Base-by-base conservation (phyloP, 2,888 invertebrate genomes). In the Eudemis profundana region DNA sequence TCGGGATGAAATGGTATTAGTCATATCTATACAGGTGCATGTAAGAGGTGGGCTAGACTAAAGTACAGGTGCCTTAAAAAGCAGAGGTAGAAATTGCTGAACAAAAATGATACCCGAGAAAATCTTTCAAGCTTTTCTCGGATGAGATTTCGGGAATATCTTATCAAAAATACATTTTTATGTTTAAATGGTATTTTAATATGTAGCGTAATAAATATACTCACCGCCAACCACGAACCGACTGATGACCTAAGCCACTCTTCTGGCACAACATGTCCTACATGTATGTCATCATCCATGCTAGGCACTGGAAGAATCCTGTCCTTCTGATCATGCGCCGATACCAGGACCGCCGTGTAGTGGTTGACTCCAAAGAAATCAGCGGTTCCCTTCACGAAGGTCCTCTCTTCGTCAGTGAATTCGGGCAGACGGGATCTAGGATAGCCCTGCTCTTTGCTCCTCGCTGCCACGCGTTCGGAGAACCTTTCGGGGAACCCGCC, bases 301-400 rank as follows among this genome's bases (percentile, higher is more conserved):
- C 84, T 84, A 0, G 85, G 85, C 1, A 80, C 78, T 0, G 72
- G 59, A 4, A n/a, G n/a, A n/a, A n/a, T n/a, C n/a, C n/a, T n/a
- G n/a, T 70, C 47, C 29, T 59, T 73, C 21, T 81, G 47, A 8
- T 82, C 72, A 0, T 74, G 73, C 0, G 83, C 82, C 0, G 84
- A 82, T 5, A 84, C 61, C 3, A 79, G 27, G 0, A 0, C 72
- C 0, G 93, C 79, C 0, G 94, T 94, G 77, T 96, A 97, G 66
- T 95, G 93, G 75, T 96, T 96, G 2, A 96, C 85, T 0, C 96
- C 89, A 14, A 88, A 83, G 76, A 89, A 90, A 68, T 90, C 90
- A 0, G 74, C 67, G 0, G 85, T 12, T 2, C 90, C 90, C 51
- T 72, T 78, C 0, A 81, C 78, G 1, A 82, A 79, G 0, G 70